Conservation (phyloP, 2,797 vertebrate species). For the Sebastes ruberrimus region DNA sequence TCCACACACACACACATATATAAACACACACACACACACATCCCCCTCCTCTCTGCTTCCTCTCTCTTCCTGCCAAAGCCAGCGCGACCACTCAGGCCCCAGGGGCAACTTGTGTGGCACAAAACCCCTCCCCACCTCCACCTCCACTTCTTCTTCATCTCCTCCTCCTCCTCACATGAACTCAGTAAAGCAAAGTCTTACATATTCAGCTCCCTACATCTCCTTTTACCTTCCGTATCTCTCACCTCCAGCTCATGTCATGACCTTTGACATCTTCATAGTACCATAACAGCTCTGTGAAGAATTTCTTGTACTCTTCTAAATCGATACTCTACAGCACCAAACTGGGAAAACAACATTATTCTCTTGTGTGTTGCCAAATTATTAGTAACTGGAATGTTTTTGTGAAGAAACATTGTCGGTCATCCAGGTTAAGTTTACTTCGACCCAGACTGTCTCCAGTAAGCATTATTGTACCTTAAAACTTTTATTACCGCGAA, state of each 20-base stretch:
- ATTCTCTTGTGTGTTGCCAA: neutral
- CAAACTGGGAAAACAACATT: neutral
- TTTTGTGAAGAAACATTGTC: neutral
- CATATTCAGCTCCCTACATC: neutral
- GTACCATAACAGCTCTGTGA: neutral
- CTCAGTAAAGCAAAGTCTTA: neutral
- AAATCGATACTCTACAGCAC: neutral
- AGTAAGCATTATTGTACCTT: conserved; percentile 17
- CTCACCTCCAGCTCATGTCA: neutral
- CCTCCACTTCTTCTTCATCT: neutral
- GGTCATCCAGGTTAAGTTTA: conserved; percentile 9
- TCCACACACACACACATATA: neutral
- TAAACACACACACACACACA: conserved; percentile 4
- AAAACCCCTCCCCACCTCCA: conserved; percentile 16
- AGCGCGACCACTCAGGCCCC: conserved; percentile 55
- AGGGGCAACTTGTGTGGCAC: conserved; percentile 79
- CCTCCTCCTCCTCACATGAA: neutral
- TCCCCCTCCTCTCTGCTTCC: conserved; percentile 40
- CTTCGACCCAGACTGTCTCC: conserved; percentile 25
- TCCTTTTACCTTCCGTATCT: neutral
- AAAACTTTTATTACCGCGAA: conserved; percentile 25
- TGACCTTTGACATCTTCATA: neutral
- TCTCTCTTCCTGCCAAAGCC: conserved; percentile 61
- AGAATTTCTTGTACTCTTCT: neutral
- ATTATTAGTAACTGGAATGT: neutral